Evolutionary conservation across 2,888 invertebrate genomes (phyloP).

Genomic region (Mythimna pallens): DNA sequence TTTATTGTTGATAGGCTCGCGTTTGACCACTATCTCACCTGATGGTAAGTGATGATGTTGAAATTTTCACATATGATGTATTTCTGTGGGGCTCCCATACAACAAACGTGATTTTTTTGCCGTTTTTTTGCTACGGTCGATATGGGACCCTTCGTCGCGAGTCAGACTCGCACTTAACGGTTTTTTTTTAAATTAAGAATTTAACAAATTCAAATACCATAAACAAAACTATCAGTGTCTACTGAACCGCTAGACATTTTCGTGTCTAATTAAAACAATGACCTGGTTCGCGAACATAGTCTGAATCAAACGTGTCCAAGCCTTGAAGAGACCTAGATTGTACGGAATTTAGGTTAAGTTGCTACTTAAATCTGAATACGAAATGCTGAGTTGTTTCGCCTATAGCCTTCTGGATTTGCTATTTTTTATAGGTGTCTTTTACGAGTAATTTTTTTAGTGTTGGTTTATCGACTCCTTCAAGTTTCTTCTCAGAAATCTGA

Average conservation of each 20-base stretch:
- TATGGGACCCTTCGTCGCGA: no score
- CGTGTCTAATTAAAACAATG: slow-evolving; percentile 36
- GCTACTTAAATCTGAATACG: slow-evolving; percentile 40
- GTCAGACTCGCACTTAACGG: no score
- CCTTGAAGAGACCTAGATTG: slow-evolving; percentile 53
- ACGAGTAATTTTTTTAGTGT: background rate
- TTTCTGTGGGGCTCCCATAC: no score
- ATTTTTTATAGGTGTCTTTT: background rate
- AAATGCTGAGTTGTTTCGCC: slow-evolving; percentile 19
- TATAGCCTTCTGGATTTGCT: background rate
- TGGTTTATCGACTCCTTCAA: background rate
- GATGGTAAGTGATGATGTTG: no score
- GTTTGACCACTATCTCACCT: no score
- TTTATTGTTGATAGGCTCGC: no score
- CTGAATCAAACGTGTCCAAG: slow-evolving; percentile 59
- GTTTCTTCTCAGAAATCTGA: no score
- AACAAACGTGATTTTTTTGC: no score
- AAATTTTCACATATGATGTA: no score
- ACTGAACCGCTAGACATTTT: slow-evolving; percentile 7
- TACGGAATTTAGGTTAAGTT: slow-evolving; percentile 57
- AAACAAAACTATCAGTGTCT: background rate
- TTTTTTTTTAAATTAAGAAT: background rate
- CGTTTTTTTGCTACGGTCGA: no score
- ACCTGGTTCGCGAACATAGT: slow-evolving; percentile 46
- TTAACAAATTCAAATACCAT: background rate